A percentile compares a stretch with the other conserved stretches of the same genome.
Evolutionary conservation across 1,140 invertebrate genomes (phyloP).

Genomic region (Nebria ingens): DNA sequence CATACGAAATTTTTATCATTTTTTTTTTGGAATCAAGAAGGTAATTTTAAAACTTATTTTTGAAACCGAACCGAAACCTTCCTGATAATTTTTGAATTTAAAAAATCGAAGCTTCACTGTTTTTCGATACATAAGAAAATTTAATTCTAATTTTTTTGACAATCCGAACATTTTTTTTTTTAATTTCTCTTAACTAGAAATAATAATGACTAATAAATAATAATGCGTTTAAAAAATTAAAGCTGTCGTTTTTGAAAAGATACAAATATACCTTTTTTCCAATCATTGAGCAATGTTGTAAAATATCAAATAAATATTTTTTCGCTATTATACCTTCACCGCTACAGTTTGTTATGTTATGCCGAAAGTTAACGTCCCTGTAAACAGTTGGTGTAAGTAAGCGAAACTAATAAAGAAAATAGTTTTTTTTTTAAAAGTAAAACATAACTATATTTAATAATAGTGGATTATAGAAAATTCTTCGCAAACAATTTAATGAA

Average conservation of each 20-base stretch:
- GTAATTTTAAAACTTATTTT: too few relatives aligned
- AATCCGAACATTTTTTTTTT: background rate
- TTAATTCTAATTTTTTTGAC: slow-evolving; percentile 8
- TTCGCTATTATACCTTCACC: too few relatives aligned
- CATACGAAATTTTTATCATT: background rate
- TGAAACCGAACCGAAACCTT: background rate
- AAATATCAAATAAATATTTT: too few relatives aligned
- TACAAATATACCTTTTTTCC: background rate
- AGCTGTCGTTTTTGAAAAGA: slow-evolving; percentile 2
- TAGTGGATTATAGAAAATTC: too few relatives aligned
- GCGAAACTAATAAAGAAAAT: too few relatives aligned
- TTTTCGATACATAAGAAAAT: slow-evolving; percentile 3
- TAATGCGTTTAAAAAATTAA: background rate
- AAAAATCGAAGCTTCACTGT: background rate
- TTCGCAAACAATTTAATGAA: too few relatives aligned
- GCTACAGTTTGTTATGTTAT: too few relatives aligned
- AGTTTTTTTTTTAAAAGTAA: too few relatives aligned
- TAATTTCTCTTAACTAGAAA: slow-evolving; percentile 3
- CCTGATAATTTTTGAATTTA: background rate
- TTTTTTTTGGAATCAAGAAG: slow-evolving; percentile 9
- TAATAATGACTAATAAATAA: background rate
- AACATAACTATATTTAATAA: too few relatives aligned
- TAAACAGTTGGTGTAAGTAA: too few relatives aligned
- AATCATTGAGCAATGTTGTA: background rate
- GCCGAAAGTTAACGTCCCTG: too few relatives aligned